Evolutionary conservation across 2,797 vertebrate genomes (phyloP).

Genomic region (Etheostoma perlongum): DNA sequence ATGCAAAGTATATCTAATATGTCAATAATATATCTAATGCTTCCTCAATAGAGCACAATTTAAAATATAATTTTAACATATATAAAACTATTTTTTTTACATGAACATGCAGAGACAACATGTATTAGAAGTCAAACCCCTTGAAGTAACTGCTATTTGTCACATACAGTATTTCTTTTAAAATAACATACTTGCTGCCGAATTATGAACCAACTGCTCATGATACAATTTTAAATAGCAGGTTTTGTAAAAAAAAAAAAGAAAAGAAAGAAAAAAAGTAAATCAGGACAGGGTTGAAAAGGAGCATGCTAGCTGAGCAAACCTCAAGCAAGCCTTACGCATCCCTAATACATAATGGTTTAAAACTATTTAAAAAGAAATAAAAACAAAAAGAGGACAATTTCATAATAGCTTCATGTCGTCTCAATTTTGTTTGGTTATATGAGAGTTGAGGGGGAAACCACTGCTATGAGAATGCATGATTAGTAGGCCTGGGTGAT

Average conservation of each 20-base stretch:
- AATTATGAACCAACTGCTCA: not conserved
- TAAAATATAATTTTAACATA: not conserved
- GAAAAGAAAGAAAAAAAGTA: not conserved
- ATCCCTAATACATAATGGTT: not conserved
- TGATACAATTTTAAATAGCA: not conserved
- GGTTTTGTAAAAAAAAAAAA: not conserved
- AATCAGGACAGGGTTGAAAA: slow-evolving; percentile 15
- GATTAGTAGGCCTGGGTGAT: not conserved
- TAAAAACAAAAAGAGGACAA: not conserved
- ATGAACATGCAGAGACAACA: not conserved
- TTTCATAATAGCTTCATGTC: not conserved
- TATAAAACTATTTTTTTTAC: not conserved
- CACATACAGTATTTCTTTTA: not conserved
- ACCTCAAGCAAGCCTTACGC: not conserved
- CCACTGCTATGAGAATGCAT: not conserved
- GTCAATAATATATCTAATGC: not conserved
- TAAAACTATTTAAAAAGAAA: not conserved
- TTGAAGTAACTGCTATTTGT: not conserved
- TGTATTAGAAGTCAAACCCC: not conserved
- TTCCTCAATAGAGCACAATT: not conserved
- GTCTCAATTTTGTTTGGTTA: not conserved
- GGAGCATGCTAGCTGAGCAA: not conserved
- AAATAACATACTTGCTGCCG: not conserved
- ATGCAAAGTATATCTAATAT: not conserved
- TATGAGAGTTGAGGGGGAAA: not conserved